Percentiles rank a stretch among this genome's conserved stretches.
Conservation (phyloP, 1,140 invertebrate species). For the Adelges cooleyi region DNA sequence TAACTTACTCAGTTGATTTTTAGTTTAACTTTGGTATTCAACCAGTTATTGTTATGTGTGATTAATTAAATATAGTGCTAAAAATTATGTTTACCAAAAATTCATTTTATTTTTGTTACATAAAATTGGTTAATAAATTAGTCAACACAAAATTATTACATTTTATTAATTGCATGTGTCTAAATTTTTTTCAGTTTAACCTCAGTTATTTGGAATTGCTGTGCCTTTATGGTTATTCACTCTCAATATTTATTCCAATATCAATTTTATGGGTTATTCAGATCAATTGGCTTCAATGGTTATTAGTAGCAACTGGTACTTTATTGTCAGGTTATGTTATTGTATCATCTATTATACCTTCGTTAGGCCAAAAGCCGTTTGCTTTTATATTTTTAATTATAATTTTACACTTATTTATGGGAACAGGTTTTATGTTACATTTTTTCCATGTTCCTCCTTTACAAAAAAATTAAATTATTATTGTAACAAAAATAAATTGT, state of each 20-base stretch:
- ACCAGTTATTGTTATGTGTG: too few species aligned
- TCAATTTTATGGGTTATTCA: conserved; percentile 87
- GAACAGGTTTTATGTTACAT: conserved; percentile 72
- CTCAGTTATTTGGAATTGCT: conserved; percentile 60
- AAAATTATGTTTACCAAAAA: too few species aligned
- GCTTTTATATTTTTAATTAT: conserved; percentile 56
- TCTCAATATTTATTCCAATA: conserved; percentile 86
- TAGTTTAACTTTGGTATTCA: too few species aligned
- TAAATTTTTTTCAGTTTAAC: conserved; percentile 22
- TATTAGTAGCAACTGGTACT: conserved; percentile 62
- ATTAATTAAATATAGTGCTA: too few species aligned
- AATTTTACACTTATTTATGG: conserved; percentile 64
- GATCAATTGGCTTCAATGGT: conserved; percentile 74
- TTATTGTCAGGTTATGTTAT: conserved; percentile 75
- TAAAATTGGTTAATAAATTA: too few species aligned
- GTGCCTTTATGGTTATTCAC: conserved; percentile 90
- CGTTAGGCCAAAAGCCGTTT: conserved; percentile 51
- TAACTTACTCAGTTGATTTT: too few species aligned
- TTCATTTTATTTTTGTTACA: too few species aligned
- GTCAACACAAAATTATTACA: too few species aligned
- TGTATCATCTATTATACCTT: conserved; percentile 65
- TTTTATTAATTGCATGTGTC: too few species aligned
- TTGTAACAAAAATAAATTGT: neutral
- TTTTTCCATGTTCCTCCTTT: conserved; percentile 43
- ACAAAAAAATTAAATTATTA: neutral